Percentiles rank a stretch among this genome's conserved stretches.
Conservation (phyloP, 2,888 invertebrate species). For the Eumacrocentrus americanus region DNA sequence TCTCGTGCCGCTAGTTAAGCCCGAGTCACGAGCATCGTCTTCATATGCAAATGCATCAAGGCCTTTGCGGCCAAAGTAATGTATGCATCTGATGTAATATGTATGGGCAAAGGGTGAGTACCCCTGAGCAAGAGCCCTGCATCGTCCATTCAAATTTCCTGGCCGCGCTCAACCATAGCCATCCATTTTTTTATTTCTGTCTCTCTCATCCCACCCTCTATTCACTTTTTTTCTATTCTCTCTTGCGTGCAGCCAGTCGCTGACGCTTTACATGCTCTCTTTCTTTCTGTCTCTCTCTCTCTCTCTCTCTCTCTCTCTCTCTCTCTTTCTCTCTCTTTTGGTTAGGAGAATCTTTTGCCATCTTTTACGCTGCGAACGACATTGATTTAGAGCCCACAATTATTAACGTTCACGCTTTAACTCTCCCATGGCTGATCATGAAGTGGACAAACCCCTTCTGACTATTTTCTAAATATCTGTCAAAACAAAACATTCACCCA, state of each 20-base stretch:
- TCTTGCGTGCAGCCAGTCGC: too few species aligned
- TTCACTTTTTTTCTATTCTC: slow-evolving; percentile 19
- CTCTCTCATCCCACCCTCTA: slow-evolving; percentile 29
- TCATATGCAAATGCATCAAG: slow-evolving; percentile 22
- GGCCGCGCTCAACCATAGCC: slow-evolving; percentile 33
- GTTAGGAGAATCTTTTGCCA: not conserved
- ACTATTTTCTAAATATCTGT: not conserved
- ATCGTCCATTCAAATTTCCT: slow-evolving; percentile 36
- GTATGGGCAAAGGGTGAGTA: slow-evolving; percentile 8
- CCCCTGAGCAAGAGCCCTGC: slow-evolving; percentile 6
- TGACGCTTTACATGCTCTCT: too few species aligned
- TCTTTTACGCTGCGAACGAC: slow-evolving; percentile 32
- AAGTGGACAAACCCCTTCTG: not conserved
- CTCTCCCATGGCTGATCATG: not conserved
- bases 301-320: too few species aligned
- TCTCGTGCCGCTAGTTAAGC: not conserved
- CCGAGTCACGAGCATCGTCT: slow-evolving; percentile 4
- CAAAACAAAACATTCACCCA: too few species aligned
- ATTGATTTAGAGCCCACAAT: slow-evolving; percentile 40
- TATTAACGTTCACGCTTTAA: slow-evolving; percentile 31
- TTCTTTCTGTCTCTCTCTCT: too few species aligned
- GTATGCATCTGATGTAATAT: slow-evolving; percentile 30
- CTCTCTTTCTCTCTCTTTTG: too few species aligned
- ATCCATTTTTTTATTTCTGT: slow-evolving; percentile 14
- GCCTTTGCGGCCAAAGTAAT: not conserved